Evolutionary conservation across 2,797 vertebrate genomes (phyloP).

Genomic region (Nasua narica): DNA sequence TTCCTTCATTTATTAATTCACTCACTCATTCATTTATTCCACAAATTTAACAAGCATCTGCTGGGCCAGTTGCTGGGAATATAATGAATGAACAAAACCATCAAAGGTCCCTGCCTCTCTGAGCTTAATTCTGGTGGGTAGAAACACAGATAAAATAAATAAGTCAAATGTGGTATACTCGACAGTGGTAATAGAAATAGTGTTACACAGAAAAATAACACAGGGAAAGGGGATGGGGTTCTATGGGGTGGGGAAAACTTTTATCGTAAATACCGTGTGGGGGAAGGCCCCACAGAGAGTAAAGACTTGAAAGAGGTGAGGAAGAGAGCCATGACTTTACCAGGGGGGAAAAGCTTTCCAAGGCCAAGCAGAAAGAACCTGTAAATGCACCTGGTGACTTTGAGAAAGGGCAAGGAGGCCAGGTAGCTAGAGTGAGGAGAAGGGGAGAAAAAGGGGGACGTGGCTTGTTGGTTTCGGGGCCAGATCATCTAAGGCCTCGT

Average conservation of each 20-base stretch:
- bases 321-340: neutral
- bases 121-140: neutral
- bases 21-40: neutral
- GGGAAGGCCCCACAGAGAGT: neutral
- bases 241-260: neutral
- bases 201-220: neutral
- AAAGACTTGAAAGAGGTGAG: slow-evolving; percentile 10
- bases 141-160: neutral
- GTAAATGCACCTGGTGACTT: neutral
- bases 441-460: too few species aligned
- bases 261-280: neutral
- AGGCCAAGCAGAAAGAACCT: neutral
- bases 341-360: neutral
- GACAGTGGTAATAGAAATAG: neutral
- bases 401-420: neutral
- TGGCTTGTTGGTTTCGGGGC: neutral
- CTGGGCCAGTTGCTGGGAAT: neutral
- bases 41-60: neutral
- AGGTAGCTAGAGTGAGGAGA: neutral
- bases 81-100: neutral
- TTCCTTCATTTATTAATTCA: neutral
- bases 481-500: neutral
- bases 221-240: neutral
- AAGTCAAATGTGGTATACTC: neutral
- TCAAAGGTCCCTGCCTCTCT: neutral